Base-by-base conservation (phyloP, 2,888 invertebrate genomes). In the Caradrina kadenii region DNA sequence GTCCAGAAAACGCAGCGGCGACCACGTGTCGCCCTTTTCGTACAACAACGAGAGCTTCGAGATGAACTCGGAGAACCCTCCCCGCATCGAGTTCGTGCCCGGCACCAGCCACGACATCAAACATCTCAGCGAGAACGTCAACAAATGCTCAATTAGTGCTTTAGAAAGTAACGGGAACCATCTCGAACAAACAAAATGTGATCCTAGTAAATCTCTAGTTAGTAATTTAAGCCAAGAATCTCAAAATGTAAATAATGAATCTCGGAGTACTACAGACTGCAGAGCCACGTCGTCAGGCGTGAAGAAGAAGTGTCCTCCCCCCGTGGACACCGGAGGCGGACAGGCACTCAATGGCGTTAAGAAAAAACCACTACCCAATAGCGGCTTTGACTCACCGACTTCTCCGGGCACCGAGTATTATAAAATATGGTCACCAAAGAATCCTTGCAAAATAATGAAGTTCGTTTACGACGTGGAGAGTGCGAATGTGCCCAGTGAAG, bases 361-460 rank as follows among this genome's bases (percentile, higher is more conserved):
- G 88, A 97, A 97, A 90, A 97, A 97, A 92, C 94, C 96, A 39
- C 96, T 96, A 86, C 89, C 94, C 54, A 95, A 96, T 84, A 93
- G 93, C 72, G 96, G 93, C 42, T 91, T 95, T 76, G 96, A 96
- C 87, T 96, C 96, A 72, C 96, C 96, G 0, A 96, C 96, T 74
- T 96, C 96, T 69, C 96, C 96, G 17, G 96, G 96, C 80, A 96
- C 96, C 56, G 97, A 97, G 83, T 97, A 97, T 89, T 97, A 97
- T 90, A 97, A 97, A 87, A 97, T 97, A 87, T 97, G 97, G 97
- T 96, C 97, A 81, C 96, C 97, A 82, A 96, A 96, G 87, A 96
- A 96, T 88, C 96, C 96, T 35, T 96, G 96, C 87, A 96, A 96
- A 88, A 96, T 96, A 85, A 96, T 96, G 96, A 96, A 96, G 86